Evolutionary conservation across 2,113 vertebrate genomes (phyloP).

Genomic region (Varanus komodoensis): DNA sequence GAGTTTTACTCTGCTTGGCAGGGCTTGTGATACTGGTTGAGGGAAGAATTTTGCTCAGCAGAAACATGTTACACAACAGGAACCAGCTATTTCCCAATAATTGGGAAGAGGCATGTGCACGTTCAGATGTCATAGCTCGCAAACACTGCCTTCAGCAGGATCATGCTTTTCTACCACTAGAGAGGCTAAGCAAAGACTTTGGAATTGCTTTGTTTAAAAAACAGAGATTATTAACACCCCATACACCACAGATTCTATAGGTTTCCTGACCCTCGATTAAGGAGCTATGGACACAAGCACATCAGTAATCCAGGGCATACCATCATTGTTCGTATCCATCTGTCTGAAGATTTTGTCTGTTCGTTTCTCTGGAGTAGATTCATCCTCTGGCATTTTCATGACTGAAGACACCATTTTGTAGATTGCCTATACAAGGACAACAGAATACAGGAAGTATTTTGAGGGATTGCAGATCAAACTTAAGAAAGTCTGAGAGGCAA

Average conservation of each 20-base stretch:
- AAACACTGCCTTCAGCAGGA: background rate
- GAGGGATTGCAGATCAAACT: background rate
- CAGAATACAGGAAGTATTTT: background rate
- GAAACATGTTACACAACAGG: background rate
- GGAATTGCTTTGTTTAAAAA: background rate
- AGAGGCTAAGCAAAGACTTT: background rate
- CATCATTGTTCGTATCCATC: conserved; percentile 90
- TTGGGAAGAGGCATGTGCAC: background rate
- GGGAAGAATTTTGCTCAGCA: background rate
- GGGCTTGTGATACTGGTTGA: background rate
- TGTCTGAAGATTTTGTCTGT: conserved; percentile 91
- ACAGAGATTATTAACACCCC: background rate
- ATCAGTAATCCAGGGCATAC: conserved; percentile 66
- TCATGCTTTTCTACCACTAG: background rate
- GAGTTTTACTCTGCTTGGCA: background rate
- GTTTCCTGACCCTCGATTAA: background rate
- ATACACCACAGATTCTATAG: background rate
- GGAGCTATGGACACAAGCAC: background rate
- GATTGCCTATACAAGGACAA: conserved; percentile 76
- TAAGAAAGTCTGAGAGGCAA: background rate
- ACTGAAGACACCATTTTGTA: conserved; percentile 89
- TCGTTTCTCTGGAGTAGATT: conserved; percentile 88
- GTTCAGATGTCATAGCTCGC: background rate
- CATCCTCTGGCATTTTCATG: conserved; percentile 88
- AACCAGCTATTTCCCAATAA: background rate